Base-by-base conservation (phyloP, 2,888 invertebrate species). In the Microplitis manilae region DNA sequence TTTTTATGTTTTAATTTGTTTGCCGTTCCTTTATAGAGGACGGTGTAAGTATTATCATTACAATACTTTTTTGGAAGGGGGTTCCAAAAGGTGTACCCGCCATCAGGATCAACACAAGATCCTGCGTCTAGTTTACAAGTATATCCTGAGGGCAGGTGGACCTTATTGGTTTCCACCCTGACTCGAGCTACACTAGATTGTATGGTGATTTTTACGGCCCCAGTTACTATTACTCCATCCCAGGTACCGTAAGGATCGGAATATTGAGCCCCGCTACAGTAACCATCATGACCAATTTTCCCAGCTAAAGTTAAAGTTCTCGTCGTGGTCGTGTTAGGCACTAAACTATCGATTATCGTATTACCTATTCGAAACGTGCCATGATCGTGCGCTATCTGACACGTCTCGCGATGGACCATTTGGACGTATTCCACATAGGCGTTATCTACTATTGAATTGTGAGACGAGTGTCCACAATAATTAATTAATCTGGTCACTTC, bases 11-110 rank as follows among this genome's bases (percentile, higher is more conserved):
- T 60, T 8, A 38, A 8, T n/a, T 39, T 60, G 5, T 68, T 71
- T 6, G 75, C 73, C 2, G 20, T 5, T 15, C 81, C 81, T 7
- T 70, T 71, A n/a, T 81, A 79, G 0, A 82, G 41, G 0, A 77
- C 72, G n/a, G 76, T 75, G 30, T 81, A 79, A 0, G 59, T 20
- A 5, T 77, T 60, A 9, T 78, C 76, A 1, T 15, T 40, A 20
- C 81, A 80, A 5, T 76, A 64, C 0, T 75, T 73, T 7, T 17
- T 20, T 0, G 81, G 78, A n/a, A 74, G 8, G 0, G 70, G 15
- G 2, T 72, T n/a, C 80, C 82, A 82, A 15, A 75, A 80, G 1
- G 80, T 74, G 39, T 79, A 13, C 40, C 77, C 77, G 7, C 77
- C 75, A 13, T 76, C 76, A 6, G 20, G 20, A 50, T 80, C 77